Conservation (phyloP, 2,888 invertebrate genomes). For the Mechanitis messenoides region DNA sequence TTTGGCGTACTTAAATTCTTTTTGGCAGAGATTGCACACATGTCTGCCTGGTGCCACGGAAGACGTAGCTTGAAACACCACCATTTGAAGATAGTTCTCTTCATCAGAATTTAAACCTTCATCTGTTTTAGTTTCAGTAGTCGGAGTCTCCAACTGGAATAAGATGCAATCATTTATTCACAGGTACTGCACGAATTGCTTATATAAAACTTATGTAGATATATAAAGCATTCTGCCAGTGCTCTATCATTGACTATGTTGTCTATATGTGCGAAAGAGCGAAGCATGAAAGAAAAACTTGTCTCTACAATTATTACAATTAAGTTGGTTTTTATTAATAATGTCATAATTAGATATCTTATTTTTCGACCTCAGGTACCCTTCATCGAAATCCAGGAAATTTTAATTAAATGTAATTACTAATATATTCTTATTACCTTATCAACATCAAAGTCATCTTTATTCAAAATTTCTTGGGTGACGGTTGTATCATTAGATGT, state of each 20-base stretch:
- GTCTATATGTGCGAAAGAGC: too few relatives aligned
- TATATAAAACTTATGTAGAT: too few relatives aligned
- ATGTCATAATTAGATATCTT: too few relatives aligned
- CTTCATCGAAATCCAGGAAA: too few relatives aligned
- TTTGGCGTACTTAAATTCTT: slow-evolving; percentile 78
- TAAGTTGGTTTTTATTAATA: too few relatives aligned
- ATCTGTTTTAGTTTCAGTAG: slow-evolving; percentile 36
- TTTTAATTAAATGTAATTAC: too few relatives aligned
- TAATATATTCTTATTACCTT: slow-evolving; percentile 34
- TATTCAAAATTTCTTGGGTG: slow-evolving; percentile 34
- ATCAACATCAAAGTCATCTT: slow-evolving; percentile 40
- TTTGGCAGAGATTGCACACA: slow-evolving; percentile 78
- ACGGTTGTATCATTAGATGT: slow-evolving; percentile 32
- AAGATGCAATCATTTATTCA: neutral
- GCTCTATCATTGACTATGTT: too few relatives aligned
- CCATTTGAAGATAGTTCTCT: slow-evolving; percentile 65
- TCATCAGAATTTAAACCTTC: slow-evolving; percentile 64
- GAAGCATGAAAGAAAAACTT: too few relatives aligned
- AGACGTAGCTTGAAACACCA: slow-evolving; percentile 72
- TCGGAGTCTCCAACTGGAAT: slow-evolving; percentile 20
- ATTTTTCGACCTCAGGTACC: too few relatives aligned
- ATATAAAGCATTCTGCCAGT: too few relatives aligned
- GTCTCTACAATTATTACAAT: too few relatives aligned
- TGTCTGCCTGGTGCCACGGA: slow-evolving; percentile 75
- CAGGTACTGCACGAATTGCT: too few relatives aligned